Conservation (phyloP, 2,888 invertebrate genomes). For the Acleris laterana region DNA sequence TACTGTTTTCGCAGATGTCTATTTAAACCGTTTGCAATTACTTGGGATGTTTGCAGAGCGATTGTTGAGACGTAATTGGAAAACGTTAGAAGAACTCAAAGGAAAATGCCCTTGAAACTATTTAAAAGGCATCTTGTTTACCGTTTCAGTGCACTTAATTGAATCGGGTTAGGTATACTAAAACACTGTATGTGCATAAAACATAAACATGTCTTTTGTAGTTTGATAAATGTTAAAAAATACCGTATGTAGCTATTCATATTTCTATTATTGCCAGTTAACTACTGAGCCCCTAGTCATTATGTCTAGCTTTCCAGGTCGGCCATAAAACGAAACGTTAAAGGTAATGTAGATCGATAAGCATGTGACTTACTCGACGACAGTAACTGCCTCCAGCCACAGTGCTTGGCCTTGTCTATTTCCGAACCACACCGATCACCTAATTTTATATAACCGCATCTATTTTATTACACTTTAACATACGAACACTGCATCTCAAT, state of each 20-base stretch:
- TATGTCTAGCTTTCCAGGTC: too few species aligned
- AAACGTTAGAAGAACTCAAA: too few species aligned
- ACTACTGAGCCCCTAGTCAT: too few species aligned
- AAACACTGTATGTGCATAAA: too few species aligned
- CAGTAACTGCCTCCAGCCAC: constrained; percentile 28
- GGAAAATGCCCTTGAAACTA: too few species aligned
- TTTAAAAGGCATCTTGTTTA: too few species aligned
- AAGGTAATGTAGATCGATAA: constrained; percentile 28
- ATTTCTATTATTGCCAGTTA: too few species aligned
- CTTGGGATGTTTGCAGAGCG: too few species aligned
- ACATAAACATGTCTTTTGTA: too few species aligned
- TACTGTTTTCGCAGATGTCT: constrained; percentile 2
- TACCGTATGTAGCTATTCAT: neutral
- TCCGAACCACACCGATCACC: constrained; percentile 5
- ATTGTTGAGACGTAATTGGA: too few species aligned
- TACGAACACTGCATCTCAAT: constrained; percentile 18
- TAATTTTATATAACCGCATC: constrained; percentile 3
- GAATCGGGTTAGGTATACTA: too few species aligned
- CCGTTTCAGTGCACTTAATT: too few species aligned
- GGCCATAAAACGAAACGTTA: constrained; percentile 12
- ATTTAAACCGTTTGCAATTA: neutral
- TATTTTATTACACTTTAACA: neutral
- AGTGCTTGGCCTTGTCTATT: constrained; percentile 25
- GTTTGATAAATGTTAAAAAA: neutral
- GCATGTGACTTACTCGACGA: constrained; percentile 30